Percentiles rank a stretch among this genome's conserved stretches.
Evolutionary conservation across 2,113 vertebrate species (phyloP).

Genomic region (Sphaerodactylus townsendi): DNA sequence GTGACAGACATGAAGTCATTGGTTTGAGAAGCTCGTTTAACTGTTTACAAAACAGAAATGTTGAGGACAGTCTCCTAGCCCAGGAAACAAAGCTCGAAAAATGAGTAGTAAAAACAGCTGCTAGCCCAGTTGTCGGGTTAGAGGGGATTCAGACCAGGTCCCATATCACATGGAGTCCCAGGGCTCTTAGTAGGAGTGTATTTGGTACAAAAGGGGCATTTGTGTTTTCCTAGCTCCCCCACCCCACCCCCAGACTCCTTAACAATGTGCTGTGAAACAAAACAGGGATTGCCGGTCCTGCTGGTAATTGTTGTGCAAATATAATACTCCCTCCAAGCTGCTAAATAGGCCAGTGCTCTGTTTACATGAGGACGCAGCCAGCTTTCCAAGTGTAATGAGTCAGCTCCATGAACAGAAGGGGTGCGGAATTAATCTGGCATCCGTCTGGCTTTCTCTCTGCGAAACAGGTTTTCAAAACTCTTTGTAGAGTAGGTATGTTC

Average conservation of each 20-base stretch:
- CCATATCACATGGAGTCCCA: not conserved
- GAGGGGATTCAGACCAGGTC: not conserved
- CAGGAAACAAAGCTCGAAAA: conserved; percentile 11
- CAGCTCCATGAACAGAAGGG: conserved; percentile 64
- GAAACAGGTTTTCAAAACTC: conserved; percentile 56
- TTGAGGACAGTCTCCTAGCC: conserved; percentile 1
- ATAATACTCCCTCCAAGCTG: conserved; percentile 50
- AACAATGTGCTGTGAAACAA: conserved; percentile 49
- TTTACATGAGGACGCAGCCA: conserved; percentile 61
- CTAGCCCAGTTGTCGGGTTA: not conserved
- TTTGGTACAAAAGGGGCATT: not conserved
- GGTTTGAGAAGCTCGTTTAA: conserved; percentile 28
- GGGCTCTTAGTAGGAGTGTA: not conserved
- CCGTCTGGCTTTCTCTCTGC: conserved; percentile 63
- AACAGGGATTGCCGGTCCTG: conserved; percentile 10
- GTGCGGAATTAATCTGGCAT: conserved; percentile 58
- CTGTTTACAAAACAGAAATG: conserved; percentile 30
- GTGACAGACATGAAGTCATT: not conserved
- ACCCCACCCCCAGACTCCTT: conserved; percentile 24
- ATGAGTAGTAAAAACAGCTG: not conserved
- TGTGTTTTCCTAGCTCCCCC: conserved; percentile 12
- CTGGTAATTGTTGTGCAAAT: conserved; percentile 64
- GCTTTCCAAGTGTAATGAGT: conserved; percentile 69
- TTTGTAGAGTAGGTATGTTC: conserved; percentile 45
- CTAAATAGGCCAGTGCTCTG: conserved; percentile 53